Percentiles rank a stretch among this genome's conserved stretches.
phyloP scores from a whole-genome alignment of 1,140 invertebrate genomes.

The Coboldia fuscipes region DNA sequence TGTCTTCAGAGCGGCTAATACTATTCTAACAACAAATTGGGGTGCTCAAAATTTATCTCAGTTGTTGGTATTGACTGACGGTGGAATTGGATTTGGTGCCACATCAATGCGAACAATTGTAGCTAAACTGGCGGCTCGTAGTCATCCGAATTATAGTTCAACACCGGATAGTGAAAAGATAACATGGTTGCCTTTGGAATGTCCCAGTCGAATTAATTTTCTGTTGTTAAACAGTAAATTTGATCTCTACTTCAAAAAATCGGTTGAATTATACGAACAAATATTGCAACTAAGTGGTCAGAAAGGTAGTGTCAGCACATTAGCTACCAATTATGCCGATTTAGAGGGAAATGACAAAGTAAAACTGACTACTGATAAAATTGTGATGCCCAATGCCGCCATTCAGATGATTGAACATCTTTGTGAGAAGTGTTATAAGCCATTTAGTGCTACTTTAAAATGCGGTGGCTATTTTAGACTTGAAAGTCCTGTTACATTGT shows the following conservation, averaged over 20 bases:
- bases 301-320: conserved; percentile 9
- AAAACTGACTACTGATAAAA: conserved; percentile 29
- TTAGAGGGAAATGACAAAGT: conserved; percentile 37
- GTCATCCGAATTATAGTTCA: not conserved
- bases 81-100: conserved; percentile 16
- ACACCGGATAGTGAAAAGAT: conserved; percentile 16
- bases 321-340: conserved; percentile 19
- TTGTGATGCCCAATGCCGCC: conserved; percentile 20
- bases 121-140: conserved; percentile 5
- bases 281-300: conserved; percentile 11
- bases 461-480: conserved; percentile 51
- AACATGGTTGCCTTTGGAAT: conserved; percentile 46
- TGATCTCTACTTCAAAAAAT: conserved; percentile 23
- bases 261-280: conserved; percentile 14
- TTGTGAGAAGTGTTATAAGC: conserved; percentile 54
- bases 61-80: conserved; percentile 16
- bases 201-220: conserved; percentile 54
- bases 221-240: conserved; percentile 35
- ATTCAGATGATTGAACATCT: conserved; percentile 46
- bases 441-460: conserved; percentile 48
- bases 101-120: conserved; percentile 12
- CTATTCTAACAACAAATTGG: conserved; percentile 13
- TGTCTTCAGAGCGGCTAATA: conserved; percentile 12
- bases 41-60: conserved; percentile 12
- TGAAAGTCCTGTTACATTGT: conserved; percentile 40